Evolutionary conservation across 35 echinoderm and acorn worm genomes (phyloP).

Genomic region (Holothuria glaberrima): DNA sequence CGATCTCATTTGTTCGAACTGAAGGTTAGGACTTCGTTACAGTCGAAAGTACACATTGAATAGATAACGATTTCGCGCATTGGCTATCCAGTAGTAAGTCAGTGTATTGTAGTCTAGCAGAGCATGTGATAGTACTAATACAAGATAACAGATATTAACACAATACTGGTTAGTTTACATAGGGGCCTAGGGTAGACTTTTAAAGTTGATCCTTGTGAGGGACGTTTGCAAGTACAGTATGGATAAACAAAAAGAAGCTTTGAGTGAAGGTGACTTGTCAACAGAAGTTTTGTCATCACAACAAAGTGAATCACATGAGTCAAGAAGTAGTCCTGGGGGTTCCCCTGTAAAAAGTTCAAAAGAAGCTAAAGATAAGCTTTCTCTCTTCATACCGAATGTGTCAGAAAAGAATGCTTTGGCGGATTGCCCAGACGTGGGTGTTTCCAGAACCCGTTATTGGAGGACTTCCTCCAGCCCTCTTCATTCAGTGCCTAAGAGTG

Average conservation of each 20-base stretch:
- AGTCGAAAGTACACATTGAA: no score
- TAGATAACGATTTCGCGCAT: no score
- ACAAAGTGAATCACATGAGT: background rate
- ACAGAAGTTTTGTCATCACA: background rate
- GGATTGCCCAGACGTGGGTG: slow-evolving; percentile 38
- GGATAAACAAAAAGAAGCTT: background rate
- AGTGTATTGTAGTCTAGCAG: no score
- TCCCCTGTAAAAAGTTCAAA: background rate
- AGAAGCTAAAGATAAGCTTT: slow-evolving; percentile 30
- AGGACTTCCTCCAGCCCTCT: slow-evolving; percentile 35
- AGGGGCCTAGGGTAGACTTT: no score
- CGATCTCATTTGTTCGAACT: no score
- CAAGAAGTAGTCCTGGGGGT: slow-evolving; percentile 6
- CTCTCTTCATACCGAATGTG: slow-evolving; percentile 34
- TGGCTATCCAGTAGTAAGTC: no score
- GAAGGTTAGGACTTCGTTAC: no score
- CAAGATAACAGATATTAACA: no score
- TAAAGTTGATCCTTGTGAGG: background rate
- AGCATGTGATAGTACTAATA: no score
- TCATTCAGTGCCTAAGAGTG: slow-evolving; percentile 2
- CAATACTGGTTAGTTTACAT: no score
- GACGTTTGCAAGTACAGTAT: background rate
- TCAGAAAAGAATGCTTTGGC: background rate
- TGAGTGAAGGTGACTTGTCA: background rate
- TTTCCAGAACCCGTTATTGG: slow-evolving; percentile 44